Evolutionary conservation across 2,113 vertebrate genomes (phyloP), one percentile per base, ranked within the genome.

Genomic region (Notothenia coriiceps): DNA sequence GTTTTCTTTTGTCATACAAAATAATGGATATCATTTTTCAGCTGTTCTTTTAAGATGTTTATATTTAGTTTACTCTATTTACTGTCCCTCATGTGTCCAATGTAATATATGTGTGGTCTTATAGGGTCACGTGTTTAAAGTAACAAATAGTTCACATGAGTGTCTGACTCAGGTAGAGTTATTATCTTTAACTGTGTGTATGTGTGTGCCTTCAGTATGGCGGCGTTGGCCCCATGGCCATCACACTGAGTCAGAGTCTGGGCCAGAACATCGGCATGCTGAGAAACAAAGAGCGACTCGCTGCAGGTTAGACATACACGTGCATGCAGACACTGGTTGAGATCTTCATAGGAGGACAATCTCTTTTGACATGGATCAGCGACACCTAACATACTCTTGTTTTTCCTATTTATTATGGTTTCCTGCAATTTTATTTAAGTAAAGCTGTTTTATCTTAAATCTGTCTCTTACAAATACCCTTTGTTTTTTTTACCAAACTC

Each of bases 181-280:
- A 3, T 54, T 73, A 20, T 55, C 3, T 1, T 74, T 60, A 22
- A 40, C 25, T 56, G 52, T 8, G 35, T 74, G 57, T 14, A 5
- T 59, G 0, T 79, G 44, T 56, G 2, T 77, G 29, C 82, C 47
- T 59, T 10, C 90, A 98, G 97, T 98, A 95, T 18, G 98, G 97
- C 77, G 98, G 95, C 13, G 96, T 98, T 82, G 96, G 96, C 0
- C 95, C 96, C 22, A 97, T 99, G 98, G 97, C 97, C 0, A 96
- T 99, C 93, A 98, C 97, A 0, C 85, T 99, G 89, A 96, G 96
- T 12, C 98, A 99, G 95, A 98, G 96, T 0, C 94, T 99, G 74
- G 98, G 98, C 33, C 98, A 99, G 95, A 99, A 99, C 90, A 93
- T 99, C 75, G 98, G 97, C 71, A 99, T 99, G 98, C 96, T 97